Conservation (phyloP, 2,113 vertebrate species). For the Rhynchopsitta pachyrhyncha region DNA sequence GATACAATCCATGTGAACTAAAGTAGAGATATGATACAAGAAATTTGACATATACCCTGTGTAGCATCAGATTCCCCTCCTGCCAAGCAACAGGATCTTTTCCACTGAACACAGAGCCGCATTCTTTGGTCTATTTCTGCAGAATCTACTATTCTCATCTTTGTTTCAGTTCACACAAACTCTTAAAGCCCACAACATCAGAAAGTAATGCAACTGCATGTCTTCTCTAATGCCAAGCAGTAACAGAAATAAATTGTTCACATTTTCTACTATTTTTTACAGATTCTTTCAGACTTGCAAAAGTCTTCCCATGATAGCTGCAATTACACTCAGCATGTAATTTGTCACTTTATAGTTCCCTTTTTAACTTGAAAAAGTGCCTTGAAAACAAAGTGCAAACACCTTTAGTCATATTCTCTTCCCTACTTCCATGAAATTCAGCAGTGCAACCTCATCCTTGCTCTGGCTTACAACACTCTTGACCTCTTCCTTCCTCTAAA, state of each 20-base stretch:
- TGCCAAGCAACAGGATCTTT: background rate
- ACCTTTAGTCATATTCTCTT: background rate
- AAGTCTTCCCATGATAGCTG: background rate
- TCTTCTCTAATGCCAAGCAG: background rate
- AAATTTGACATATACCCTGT: accelerated
- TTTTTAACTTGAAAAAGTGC: background rate
- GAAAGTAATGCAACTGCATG: background rate
- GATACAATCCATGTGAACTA: accelerated
- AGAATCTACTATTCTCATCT: background rate
- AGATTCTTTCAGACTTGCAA: background rate
- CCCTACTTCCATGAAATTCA: background rate
- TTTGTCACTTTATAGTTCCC: background rate
- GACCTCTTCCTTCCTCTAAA: background rate
- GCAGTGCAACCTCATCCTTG: background rate
- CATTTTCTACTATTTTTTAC: background rate
- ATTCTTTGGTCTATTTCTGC: too few relatives aligned
- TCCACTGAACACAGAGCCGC: too few relatives aligned
- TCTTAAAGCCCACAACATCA: background rate
- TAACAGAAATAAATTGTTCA: background rate
- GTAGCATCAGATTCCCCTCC: background rate
- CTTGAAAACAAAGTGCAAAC: background rate
- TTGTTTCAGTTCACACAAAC: background rate
- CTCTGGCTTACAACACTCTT: background rate
- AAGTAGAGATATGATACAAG: background rate
- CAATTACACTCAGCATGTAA: background rate